These are phyloP conservation scores for Catocala nupta DNA, from an alignment of 2,888 invertebrate species.

Conservation along the genomic window DNA sequence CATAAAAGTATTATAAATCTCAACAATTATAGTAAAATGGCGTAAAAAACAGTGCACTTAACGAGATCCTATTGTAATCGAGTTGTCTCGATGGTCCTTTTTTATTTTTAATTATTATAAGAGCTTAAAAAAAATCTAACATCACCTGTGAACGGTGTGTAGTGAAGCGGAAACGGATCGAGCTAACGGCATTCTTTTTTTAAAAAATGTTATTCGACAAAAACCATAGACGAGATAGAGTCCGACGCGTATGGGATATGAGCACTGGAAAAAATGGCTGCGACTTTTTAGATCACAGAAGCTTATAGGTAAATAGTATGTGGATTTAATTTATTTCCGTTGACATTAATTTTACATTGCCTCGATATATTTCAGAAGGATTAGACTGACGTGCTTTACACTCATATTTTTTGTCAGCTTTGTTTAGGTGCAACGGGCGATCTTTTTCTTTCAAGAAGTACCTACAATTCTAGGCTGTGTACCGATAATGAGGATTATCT, in stretches of 20 bases:
- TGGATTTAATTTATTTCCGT: constrained; percentile 35
- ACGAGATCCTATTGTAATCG: constrained; percentile 75
- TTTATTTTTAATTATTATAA: constrained; percentile 82
- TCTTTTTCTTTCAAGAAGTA: too few relatives aligned
- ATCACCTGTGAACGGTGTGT: constrained; percentile 82
- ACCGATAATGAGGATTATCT: too few relatives aligned
- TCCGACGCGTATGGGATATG: constrained; percentile 80
- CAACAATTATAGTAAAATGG: constrained; percentile 66
- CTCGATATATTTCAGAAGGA: too few relatives aligned
- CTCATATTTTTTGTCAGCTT: too few relatives aligned
- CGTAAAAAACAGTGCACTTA: constrained; percentile 70
- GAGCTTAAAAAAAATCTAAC: constrained; percentile 75
- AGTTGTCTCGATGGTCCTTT: constrained; percentile 60
- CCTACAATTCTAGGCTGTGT: too few relatives aligned
- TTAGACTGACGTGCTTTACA: too few relatives aligned
- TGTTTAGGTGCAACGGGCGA: too few relatives aligned
- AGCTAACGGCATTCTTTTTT: constrained; percentile 80
- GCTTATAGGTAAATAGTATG: constrained; percentile 47
- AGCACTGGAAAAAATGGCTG: constrained; percentile 67
- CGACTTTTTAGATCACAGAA: constrained; percentile 48
- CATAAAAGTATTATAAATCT: constrained; percentile 50
- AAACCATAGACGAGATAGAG: constrained; percentile 79
- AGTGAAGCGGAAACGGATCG: constrained; percentile 84
- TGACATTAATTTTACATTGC: constrained; percentile 13
- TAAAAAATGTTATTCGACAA: constrained; percentile 72